Conservation (phyloP, 2,797 vertebrate species). For the Echiichthys vipera region DNA sequence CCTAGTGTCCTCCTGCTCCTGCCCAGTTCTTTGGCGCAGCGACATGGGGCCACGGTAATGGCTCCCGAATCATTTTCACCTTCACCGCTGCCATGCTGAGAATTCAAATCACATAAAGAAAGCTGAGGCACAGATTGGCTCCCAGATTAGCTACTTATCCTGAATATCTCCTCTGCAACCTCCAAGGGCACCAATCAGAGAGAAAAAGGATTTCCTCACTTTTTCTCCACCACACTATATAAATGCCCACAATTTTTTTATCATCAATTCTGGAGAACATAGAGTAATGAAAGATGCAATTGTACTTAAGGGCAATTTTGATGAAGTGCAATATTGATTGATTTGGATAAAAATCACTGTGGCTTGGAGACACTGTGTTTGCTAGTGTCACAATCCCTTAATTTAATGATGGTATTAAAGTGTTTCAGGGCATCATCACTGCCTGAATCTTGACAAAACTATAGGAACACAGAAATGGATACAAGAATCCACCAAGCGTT, state of each 20-base stretch:
- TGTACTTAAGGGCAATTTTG: conserved; percentile 15
- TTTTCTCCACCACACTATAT: conserved; percentile 8
- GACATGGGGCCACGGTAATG: conserved; percentile 63
- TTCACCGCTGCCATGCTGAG: conserved; percentile 61
- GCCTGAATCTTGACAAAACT: conserved; percentile 1
- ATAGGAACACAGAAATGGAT: neutral
- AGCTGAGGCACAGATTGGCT: conserved; percentile 53
- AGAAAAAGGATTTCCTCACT: conserved; percentile 25
- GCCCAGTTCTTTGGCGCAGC: conserved; percentile 47
- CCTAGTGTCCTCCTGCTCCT: conserved; percentile 62
- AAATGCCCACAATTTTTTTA: conserved; percentile 23
- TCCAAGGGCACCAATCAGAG: conserved; percentile 50
- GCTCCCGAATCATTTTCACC: conserved; percentile 71
- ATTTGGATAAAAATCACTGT: conserved; percentile 29
- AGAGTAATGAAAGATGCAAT: conserved; percentile 23
- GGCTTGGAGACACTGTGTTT: conserved; percentile 14
- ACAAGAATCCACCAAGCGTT: conserved; percentile 5
- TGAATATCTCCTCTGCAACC: conserved; percentile 54
- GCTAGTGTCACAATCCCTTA: conserved; percentile 20
- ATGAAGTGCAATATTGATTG: conserved; percentile 12
- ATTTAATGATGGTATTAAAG: neutral
- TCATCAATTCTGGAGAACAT: conserved; percentile 15
- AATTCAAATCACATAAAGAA: conserved; percentile 69
- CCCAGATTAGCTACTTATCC: conserved; percentile 67
- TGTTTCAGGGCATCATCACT: neutral